phyloP scores from a whole-genome alignment of 2,113 vertebrate species.

The Oncorhynchus masou region DNA sequence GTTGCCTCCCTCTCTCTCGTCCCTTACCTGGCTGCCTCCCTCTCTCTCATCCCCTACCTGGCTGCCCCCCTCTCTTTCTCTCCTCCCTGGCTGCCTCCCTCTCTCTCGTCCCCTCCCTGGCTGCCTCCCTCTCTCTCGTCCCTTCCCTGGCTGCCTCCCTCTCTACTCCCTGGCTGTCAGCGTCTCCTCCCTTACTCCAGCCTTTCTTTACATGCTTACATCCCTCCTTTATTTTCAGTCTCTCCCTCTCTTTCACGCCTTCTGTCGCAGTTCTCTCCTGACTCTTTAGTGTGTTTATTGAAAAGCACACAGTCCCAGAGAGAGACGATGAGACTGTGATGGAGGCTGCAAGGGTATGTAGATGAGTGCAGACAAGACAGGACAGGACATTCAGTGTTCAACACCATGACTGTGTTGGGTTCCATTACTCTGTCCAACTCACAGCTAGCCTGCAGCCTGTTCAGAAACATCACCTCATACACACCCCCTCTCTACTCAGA shows the following conservation, averaged over 20 bases:
- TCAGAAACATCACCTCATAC: slow-evolving; percentile 8
- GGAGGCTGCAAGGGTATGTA: background rate
- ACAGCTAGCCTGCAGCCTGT: slow-evolving; percentile 10
- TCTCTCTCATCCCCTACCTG: too few relatives aligned
- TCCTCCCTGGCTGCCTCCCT: slow-evolving; percentile 54
- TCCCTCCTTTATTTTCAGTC: slow-evolving; percentile 31
- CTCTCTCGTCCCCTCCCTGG: too few relatives aligned
- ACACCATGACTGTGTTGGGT: slow-evolving; percentile 18
- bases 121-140: slow-evolving; percentile 39
- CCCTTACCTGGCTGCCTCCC: too few relatives aligned
- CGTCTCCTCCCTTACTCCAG: slow-evolving; percentile 44
- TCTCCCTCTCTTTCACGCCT: slow-evolving; percentile 42
- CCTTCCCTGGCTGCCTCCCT: too few relatives aligned
- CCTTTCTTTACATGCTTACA: slow-evolving; percentile 54
- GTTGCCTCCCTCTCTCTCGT: too few relatives aligned
- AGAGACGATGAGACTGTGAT: background rate
- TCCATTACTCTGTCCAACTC: slow-evolving; percentile 20
- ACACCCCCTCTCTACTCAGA: background rate
- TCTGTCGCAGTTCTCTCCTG: slow-evolving; percentile 38
- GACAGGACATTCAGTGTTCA: slow-evolving; percentile 22
- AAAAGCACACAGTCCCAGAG: background rate
- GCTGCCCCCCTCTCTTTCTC: slow-evolving; percentile 35
- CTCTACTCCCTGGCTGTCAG: slow-evolving; percentile 32
- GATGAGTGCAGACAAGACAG: background rate
- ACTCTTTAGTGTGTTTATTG: slow-evolving; percentile 28